Conservation (phyloP, 2,888 invertebrate genomes). For the Chaetoderma sp. region DNA sequence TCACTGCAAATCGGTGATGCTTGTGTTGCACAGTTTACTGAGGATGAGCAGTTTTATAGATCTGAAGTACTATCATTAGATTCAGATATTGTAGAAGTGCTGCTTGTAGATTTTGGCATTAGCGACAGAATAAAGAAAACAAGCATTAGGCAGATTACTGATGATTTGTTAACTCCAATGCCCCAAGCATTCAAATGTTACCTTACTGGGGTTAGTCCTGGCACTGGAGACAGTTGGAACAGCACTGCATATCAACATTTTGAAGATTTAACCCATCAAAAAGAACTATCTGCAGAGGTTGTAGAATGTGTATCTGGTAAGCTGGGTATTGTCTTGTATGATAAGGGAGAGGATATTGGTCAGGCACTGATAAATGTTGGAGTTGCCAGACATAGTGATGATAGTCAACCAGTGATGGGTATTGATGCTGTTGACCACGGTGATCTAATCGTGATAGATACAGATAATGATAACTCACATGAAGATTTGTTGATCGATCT, state of each 20-base stretch:
- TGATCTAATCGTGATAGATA: too few relatives aligned
- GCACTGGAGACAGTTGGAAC: slow-evolving; percentile 32
- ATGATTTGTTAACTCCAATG: not conserved
- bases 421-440: too few relatives aligned
- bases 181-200: not conserved
- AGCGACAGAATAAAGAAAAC: slow-evolving; percentile 49
- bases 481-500: too few relatives aligned
- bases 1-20: not conserved
- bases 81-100: slow-evolving; percentile 72
- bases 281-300: slow-evolving; percentile 19
- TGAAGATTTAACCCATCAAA: slow-evolving; percentile 37
- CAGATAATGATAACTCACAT: too few relatives aligned
- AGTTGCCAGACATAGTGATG: too few relatives aligned
- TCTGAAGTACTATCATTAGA: slow-evolving; percentile 73
- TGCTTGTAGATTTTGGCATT: slow-evolving; percentile 76
- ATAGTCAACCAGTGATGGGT: too few relatives aligned
- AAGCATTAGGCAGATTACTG: not conserved
- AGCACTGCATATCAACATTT: slow-evolving; percentile 33
- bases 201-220: not conserved
- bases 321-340: too few relatives aligned
- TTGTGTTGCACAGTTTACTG: slow-evolving; percentile 22
- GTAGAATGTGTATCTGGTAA: not conserved
- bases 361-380: too few relatives aligned
- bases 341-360: too few relatives aligned
- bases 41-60: slow-evolving; percentile 39